Evolutionary conservation across 2,888 invertebrate species (phyloP).

Genomic region (Mythimna loreyi): DNA sequence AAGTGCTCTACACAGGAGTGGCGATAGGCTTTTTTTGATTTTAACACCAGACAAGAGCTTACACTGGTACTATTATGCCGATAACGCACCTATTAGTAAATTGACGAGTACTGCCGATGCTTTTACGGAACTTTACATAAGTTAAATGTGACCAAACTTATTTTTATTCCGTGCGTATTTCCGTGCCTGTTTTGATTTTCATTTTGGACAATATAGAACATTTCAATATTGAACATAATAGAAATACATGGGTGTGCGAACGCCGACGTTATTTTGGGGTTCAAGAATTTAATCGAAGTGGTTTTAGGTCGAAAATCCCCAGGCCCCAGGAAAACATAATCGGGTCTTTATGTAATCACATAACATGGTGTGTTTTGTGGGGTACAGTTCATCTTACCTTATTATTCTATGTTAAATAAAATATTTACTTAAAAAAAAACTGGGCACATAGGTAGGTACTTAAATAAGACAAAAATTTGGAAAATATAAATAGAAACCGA

Average conservation of each 20-base stretch:
- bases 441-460: too few relatives aligned
- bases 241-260: too few relatives aligned
- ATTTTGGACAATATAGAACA: too few relatives aligned
- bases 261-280: too few relatives aligned
- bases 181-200: too few relatives aligned
- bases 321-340: too few relatives aligned
- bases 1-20: slow-evolving; percentile 87
- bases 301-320: neutral
- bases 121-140: slow-evolving; percentile 6
- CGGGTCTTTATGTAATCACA: neutral
- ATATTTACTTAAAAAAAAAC: too few relatives aligned
- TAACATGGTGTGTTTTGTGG: neutral
- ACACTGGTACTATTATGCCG: slow-evolving; percentile 66
- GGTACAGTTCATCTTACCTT: neutral
- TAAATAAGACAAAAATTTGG: too few relatives aligned
- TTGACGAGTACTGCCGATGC: slow-evolving; percentile 65
- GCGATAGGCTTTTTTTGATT: slow-evolving; percentile 85
- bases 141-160: neutral
- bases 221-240: too few relatives aligned
- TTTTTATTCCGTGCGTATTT: neutral
- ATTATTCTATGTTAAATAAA: too few relatives aligned
- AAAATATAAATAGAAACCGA: too few relatives aligned
- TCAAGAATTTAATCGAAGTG: neutral
- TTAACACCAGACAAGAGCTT: slow-evolving; percentile 77
- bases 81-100: slow-evolving; percentile 83